A percentile compares a stretch with the other conserved stretches of the same genome.
These are phyloP conservation scores for Beris morrisii DNA, from an alignment of 2,888 invertebrate genomes.

Conservation along the genomic window DNA sequence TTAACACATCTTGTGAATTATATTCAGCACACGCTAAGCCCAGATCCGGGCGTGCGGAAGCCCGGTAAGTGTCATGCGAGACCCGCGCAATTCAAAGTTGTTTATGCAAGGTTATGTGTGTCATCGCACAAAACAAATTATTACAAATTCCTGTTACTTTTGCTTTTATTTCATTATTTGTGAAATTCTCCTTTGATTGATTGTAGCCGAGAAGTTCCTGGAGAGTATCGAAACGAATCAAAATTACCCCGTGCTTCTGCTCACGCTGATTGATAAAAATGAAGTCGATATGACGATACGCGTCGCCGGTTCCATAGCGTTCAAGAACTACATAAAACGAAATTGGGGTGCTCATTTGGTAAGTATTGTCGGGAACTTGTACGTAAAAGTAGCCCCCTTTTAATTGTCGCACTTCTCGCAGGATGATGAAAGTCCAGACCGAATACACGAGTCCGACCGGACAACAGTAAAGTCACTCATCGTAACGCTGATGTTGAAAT, in stretches of 20 bases:
- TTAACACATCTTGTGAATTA: slow-evolving; percentile 79
- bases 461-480: slow-evolving; percentile 80
- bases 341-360: slow-evolving; percentile 84
- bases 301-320: slow-evolving; percentile 88
- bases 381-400: background rate
- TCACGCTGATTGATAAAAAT: slow-evolving; percentile 83
- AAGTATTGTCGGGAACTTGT: slow-evolving; percentile 43
- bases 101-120: slow-evolving; percentile 20
- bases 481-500: slow-evolving; percentile 89
- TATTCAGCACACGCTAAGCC: slow-evolving; percentile 84
- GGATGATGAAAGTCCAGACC: slow-evolving; percentile 74
- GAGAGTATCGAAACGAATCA: slow-evolving; percentile 88
- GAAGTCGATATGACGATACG: slow-evolving; percentile 80
- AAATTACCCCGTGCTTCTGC: slow-evolving; percentile 83
- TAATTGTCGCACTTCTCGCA: slow-evolving; percentile 41
- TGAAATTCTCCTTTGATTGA: slow-evolving; percentile 7
- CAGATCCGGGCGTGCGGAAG: slow-evolving; percentile 77
- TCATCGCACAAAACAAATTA: background rate
- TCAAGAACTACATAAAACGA: slow-evolving; percentile 95
- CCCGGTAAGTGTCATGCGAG: slow-evolving; percentile 67
- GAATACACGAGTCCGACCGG: slow-evolving; percentile 80
- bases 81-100: slow-evolving; percentile 31
- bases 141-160: background rate
- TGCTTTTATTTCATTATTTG: background rate
- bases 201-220: slow-evolving; percentile 85